Evolutionary conservation across 2,888 invertebrate species (phyloP).

Genomic region (Ptychoptera contaminata): DNA sequence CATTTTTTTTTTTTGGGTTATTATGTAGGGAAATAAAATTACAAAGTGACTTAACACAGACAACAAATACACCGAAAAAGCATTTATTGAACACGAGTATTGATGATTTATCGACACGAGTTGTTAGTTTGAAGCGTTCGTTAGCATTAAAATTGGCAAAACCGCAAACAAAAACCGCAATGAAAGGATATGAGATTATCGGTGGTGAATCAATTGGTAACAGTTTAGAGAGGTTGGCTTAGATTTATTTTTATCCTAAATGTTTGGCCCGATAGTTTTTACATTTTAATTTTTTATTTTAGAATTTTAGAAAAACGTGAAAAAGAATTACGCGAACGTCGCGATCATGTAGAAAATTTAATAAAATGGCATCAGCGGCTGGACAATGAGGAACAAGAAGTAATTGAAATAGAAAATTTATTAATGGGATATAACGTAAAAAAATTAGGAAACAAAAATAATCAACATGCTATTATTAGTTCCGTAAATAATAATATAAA

Average conservation of each 20-base stretch:
- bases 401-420: conserved; percentile 32
- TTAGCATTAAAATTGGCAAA: conserved; percentile 1
- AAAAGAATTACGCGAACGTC: conserved; percentile 31
- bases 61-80: not conserved
- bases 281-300: conserved; percentile 16
- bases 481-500: not conserved
- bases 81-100: not conserved
- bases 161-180: conserved; percentile 4
- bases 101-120: too few species aligned
- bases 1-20: not conserved
- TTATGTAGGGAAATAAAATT: not conserved
- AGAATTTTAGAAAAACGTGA: conserved; percentile 30
- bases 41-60: not conserved
- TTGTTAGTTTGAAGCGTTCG: too few species aligned
- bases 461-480: not conserved
- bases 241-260: conserved; percentile 13
- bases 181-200: conserved; percentile 13
- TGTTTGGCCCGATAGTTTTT: conserved; percentile 8
- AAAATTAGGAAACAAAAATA: conserved; percentile 9
- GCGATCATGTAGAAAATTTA: conserved; percentile 34
- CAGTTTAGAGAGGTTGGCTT: conserved; percentile 14
- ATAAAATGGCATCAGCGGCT: conserved; percentile 37
- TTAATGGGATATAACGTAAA: conserved; percentile 16
- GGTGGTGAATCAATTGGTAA: conserved; percentile 17
- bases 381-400: conserved; percentile 35